phyloP scores from a whole-genome alignment of 2,797 vertebrate species.

The Rallus crepitans region DNA sequence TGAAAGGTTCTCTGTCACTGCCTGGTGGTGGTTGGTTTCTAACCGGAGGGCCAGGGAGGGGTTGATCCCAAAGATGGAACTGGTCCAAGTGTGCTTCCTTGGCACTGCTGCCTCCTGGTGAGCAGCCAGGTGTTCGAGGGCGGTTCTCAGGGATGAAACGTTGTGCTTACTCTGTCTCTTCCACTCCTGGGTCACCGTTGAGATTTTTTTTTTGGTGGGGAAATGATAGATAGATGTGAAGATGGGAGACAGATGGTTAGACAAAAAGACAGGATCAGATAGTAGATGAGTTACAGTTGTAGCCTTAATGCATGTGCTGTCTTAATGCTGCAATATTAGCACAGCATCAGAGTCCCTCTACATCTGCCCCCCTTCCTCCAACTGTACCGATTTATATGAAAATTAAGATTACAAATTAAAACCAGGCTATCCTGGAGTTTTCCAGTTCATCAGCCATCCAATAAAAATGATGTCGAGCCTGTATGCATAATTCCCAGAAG shows the following conservation, averaged over 20 bases:
- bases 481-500: constrained; percentile 85
- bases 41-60: background rate
- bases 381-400: constrained; percentile 85
- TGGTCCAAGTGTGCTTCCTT: background rate
- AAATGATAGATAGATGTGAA: constrained; percentile 40
- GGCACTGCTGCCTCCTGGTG: background rate
- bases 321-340: constrained; percentile 70
- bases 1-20: background rate
- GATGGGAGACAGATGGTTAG: constrained; percentile 77
- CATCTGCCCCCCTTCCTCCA: constrained; percentile 63
- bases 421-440: constrained; percentile 81
- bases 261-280: constrained; percentile 68
- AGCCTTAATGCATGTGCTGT: constrained; percentile 48
- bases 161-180: constrained; percentile 16
- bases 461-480: constrained; percentile 85
- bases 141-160: background rate
- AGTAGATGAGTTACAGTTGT: constrained; percentile 66
- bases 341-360: constrained; percentile 49
- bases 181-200: constrained; percentile 28
- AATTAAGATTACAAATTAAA: constrained; percentile 89
- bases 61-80: background rate
- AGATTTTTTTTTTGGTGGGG: constrained; percentile 13
- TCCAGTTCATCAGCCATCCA: constrained; percentile 86
- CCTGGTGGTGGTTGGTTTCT: background rate
- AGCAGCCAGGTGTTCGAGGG: background rate